phyloP scores from a whole-genome alignment of 2,888 invertebrate genomes.

The Acronicta psi region DNA sequence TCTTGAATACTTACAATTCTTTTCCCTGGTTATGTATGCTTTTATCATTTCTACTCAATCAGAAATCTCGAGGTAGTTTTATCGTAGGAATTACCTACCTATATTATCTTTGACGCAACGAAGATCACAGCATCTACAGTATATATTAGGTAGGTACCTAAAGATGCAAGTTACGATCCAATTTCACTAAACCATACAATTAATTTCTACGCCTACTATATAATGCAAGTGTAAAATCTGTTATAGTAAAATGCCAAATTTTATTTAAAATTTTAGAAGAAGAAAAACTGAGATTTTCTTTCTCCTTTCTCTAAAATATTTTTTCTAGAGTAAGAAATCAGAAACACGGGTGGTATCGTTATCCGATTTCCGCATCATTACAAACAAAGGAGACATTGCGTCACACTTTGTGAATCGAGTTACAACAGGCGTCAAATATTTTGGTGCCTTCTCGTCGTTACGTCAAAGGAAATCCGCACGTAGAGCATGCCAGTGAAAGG shows the following conservation, averaged over 20 bases:
- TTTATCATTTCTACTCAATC: conserved; percentile 23
- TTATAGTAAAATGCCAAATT: too few relatives aligned
- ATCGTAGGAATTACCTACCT: conserved; percentile 4
- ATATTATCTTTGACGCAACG: neutral
- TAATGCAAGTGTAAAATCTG: too few relatives aligned
- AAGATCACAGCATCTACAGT: neutral
- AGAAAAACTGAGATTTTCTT: too few relatives aligned
- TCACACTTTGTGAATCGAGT: conserved; percentile 59
- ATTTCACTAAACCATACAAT: too few relatives aligned
- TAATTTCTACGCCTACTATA: too few relatives aligned
- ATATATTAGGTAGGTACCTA: neutral
- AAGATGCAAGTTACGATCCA: too few relatives aligned
- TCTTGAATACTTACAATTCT: conserved; percentile 35
- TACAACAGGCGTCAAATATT: conserved; percentile 55
- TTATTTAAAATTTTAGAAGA: too few relatives aligned
- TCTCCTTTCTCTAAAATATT: too few relatives aligned
- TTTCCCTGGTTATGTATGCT: conserved; percentile 13
- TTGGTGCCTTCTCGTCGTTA: conserved; percentile 34
- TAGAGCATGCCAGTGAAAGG: neutral
- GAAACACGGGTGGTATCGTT: conserved; percentile 5
- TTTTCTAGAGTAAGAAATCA: too few relatives aligned
- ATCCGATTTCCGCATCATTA: conserved; percentile 30
- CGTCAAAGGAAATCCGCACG: conserved; percentile 22
- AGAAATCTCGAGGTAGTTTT: conserved; percentile 4
- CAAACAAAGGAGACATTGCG: conserved; percentile 46